Base-by-base conservation (phyloP, 2,888 invertebrate genomes). In the Chloroclysta siterata region DNA sequence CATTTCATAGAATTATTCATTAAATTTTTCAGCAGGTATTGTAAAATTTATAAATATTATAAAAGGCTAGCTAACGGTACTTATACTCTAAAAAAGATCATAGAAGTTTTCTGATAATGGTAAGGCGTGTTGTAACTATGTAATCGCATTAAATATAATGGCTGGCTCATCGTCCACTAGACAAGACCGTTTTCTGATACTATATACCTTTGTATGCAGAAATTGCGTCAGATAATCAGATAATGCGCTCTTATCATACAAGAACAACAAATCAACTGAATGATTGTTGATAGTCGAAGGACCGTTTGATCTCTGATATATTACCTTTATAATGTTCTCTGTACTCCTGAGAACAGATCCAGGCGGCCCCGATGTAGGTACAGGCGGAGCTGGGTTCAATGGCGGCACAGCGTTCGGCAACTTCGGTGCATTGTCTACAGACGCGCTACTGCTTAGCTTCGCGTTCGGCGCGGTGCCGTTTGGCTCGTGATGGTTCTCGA, bases 401-500 rank as follows among this genome's bases (percentile, higher is more conserved):
- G 93, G 93, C 54, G 88, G 90, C 86, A 78, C 93, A 75, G 77
- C 83, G 73, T 74, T 84, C 65, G 87, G 90, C 65, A 83, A 87
- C 87, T 89, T 87, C 64, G 85, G 82, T 22, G 81, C 78, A 59
- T 58, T 61, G 77, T 92, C 89, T 67, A 85, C 87, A 5, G 89
- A 86, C 65, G 87, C 84, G 79, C 89, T 88, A 85, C 90, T 84
- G 85, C 87, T 85, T 80, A 91, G 83, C 80, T 91, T 87, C 79
- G 81, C 71, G 66, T 74, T 66, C 17, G 77, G 72, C 28, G 77
- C 72, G 1, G 87, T 83, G 76, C 93, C 89, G 78, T 91, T 94
- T 48, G 94, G 85, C 71, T 93, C 93, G 77, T 93, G 88, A 74
- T 93, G 89, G 78, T 93, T 94, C 76, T 85, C 88, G 72, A 89